Evolutionary conservation across 2,888 invertebrate genomes (phyloP), one percentile per base, ranked within the genome.

Genomic region (Cephus spinipes): DNA sequence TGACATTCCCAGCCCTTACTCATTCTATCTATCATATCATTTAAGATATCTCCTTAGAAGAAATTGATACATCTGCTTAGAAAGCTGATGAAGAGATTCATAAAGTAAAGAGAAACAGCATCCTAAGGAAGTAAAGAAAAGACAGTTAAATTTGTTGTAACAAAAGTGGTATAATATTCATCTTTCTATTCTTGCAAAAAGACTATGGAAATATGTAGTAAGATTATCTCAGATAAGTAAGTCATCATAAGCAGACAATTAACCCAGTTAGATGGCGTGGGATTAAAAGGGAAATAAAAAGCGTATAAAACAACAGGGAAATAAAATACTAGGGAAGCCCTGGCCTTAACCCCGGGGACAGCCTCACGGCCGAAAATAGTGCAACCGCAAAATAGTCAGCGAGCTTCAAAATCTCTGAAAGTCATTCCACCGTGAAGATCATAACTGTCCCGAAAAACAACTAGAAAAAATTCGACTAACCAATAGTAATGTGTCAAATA

Each of bases 71-170:
- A 15, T 36, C 15, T 15, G 4, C 36, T 36, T 12, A 12, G 1
- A 36, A 12, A 4, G 12, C 36, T 36, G 36, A 12, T 12, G 12
- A 36, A 12, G 3, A 12, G 74, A 74, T 9, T 23, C 0, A 74
- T 32, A 33, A 55, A 73, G n/a, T 23, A 40, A 55, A 55, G 12
- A 73, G 73, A 77, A 73, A 77, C 68, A 40, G 31, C 4, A 35
- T 35, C 32, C 30, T 36, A 35, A 36, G 55, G 33, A 30, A 68
- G 6, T 23, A 12, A 34, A 33, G 36, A 36, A 68, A 40, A 30
- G 33, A 34, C 12, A 68, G 31, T 9, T 23, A 55, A 23, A 23
- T 23, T 23, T 55, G 9, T 55, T 55, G 6, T 23, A 23, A 55
- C 2, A 55, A 55, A 55, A 55, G 23, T 55, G 23, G 2, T 55